phyloP scores from a whole-genome alignment of 2,797 vertebrate species.

The Vultur gryphus region DNA sequence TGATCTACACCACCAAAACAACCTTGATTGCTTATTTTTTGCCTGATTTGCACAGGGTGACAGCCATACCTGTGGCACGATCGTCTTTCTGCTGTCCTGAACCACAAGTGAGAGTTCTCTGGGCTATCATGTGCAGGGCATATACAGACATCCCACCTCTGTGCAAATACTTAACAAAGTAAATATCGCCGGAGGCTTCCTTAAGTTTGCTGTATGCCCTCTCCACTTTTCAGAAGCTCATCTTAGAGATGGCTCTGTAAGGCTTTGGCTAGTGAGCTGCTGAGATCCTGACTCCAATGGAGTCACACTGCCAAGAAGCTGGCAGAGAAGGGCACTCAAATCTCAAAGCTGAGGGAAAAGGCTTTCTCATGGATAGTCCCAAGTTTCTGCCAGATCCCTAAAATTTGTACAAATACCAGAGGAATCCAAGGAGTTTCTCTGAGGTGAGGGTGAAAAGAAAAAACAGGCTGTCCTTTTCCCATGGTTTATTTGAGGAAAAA shows the following conservation, averaged over 20 bases:
- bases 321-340: background rate
- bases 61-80: background rate
- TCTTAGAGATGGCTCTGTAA: background rate
- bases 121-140: background rate
- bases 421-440: background rate
- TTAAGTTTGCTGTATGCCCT: background rate
- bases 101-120: background rate
- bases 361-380: background rate
- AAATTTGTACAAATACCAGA: background rate
- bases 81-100: background rate
- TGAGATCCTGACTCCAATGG: background rate
- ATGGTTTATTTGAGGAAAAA: background rate
- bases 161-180: background rate
- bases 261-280: background rate
- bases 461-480: background rate
- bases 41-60: background rate
- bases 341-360: background rate
- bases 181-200: background rate
- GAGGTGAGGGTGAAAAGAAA: background rate
- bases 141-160: background rate
- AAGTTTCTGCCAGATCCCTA: background rate
- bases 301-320: background rate
- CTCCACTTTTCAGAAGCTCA: background rate
- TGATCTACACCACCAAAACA: background rate
- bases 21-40: background rate